Conservation (phyloP, 2,888 invertebrate species). For the Drosophila recens region DNA sequence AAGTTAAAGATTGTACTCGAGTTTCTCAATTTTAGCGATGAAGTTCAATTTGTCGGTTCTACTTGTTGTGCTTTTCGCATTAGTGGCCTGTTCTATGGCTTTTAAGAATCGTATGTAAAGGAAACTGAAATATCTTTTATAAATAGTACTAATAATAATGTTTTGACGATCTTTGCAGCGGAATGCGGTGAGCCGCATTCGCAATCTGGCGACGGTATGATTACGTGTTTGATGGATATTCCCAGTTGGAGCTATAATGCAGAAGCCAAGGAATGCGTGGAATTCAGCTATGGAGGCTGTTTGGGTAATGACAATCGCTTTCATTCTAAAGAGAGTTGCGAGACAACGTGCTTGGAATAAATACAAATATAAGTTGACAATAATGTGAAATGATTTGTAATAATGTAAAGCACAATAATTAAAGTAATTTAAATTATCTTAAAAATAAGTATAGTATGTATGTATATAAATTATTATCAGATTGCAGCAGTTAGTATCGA, state of each 20-base stretch:
- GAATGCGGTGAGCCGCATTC: not conserved
- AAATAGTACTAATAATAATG: not conserved
- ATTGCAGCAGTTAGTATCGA: too few relatives aligned
- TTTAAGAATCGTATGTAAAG: not conserved
- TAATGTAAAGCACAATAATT: too few relatives aligned
- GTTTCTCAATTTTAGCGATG: not conserved
- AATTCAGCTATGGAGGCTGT: not conserved
- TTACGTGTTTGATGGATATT: not conserved
- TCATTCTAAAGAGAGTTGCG: too few relatives aligned
- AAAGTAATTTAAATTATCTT: too few relatives aligned
- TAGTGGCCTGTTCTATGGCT: not conserved
- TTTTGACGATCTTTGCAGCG: not conserved
- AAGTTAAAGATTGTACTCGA: not conserved
- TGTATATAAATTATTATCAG: too few relatives aligned
- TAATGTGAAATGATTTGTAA: too few relatives aligned
- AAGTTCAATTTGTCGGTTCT: not conserved
- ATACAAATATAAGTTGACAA: too few relatives aligned
- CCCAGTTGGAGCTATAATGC: not conserved
- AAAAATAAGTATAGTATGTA: too few relatives aligned
- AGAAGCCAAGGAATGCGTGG: not conserved
- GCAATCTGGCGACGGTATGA: not conserved
- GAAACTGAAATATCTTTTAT: not conserved
- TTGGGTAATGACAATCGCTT: too few relatives aligned
- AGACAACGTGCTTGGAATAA: too few relatives aligned
- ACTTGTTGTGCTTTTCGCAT: not conserved